A percentile compares a stretch with the other conserved stretches of the same genome.
Evolutionary conservation across 2,113 vertebrate genomes (phyloP).

Genomic region (Tapirus terrestris): DNA sequence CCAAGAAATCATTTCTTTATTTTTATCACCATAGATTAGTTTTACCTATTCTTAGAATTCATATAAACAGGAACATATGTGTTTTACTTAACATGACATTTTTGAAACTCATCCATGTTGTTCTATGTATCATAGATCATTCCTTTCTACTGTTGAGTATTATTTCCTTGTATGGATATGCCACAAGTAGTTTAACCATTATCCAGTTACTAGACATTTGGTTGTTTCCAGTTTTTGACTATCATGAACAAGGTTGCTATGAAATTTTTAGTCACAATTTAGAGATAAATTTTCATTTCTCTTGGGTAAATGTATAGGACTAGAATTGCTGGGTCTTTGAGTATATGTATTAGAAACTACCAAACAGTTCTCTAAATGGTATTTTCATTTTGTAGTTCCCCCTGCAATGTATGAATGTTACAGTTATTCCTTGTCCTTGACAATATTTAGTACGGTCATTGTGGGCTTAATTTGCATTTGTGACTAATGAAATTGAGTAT

Average conservation of each 20-base stretch:
- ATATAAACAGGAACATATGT: too few species aligned
- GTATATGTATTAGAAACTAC: background rate
- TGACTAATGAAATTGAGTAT: background rate
- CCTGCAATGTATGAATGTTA: background rate
- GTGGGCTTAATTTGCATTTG: background rate
- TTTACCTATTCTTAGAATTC: too few species aligned
- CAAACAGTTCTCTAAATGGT: background rate
- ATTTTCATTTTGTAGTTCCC: background rate
- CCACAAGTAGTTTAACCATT: too few species aligned
- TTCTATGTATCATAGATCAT: too few species aligned
- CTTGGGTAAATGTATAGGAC: background rate
- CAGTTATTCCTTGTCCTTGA: background rate
- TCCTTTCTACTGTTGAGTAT: too few species aligned
- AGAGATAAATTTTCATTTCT: too few species aligned
- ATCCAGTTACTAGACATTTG: too few species aligned
- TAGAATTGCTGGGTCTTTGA: background rate
- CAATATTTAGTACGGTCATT: background rate
- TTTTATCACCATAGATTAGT: background rate
- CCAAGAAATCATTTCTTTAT: too few species aligned
- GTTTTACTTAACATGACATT: too few species aligned
- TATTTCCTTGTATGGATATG: too few species aligned
- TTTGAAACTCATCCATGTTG: too few species aligned
- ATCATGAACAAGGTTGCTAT: background rate
- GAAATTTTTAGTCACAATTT: too few species aligned
- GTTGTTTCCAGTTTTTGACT: background rate